Conservation (phyloP, 2,888 invertebrate species). For the Spilarctia lutea region DNA sequence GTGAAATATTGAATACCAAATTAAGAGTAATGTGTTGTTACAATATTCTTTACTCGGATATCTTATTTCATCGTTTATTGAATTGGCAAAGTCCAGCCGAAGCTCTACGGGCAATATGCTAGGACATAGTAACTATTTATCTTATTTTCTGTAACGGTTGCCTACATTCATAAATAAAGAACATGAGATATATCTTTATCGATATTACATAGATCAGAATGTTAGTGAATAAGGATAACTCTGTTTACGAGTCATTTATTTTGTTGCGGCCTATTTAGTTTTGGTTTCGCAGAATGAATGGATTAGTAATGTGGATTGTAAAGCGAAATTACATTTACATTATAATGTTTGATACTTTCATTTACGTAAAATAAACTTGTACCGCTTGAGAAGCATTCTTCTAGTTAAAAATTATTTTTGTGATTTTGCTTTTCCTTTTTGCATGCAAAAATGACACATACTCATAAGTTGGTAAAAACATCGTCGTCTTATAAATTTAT, state of each 20-base stretch:
- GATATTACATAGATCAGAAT: slow-evolving; percentile 8
- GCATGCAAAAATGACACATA: no score
- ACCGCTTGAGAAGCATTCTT: no score
- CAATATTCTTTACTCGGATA: neutral
- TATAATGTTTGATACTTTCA: neutral
- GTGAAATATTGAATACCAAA: neutral
- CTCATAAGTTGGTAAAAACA: no score
- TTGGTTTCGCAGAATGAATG: slow-evolving; percentile 10
- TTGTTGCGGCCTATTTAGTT: slow-evolving; percentile 13
- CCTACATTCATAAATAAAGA: slow-evolving; percentile 12
- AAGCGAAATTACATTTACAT: neutral
- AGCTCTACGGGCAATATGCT: slow-evolving; percentile 6
- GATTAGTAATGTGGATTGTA: neutral
- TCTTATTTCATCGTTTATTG: neutral
- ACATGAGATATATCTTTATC: slow-evolving; percentile 8
- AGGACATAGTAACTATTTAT: slow-evolving; percentile 11
- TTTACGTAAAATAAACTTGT: no score
- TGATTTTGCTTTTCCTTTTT: no score
- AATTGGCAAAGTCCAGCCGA: neutral
- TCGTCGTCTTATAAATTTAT: no score
- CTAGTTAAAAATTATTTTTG: no score
- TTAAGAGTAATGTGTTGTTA: neutral
- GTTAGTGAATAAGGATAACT: slow-evolving; percentile 18
- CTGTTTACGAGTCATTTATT: slow-evolving; percentile 20
- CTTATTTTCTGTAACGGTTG: slow-evolving; percentile 11